Evolutionary conservation across 2,797 vertebrate genomes (phyloP), one percentile per base, ranked within the genome.

Genomic region (Ceryle rudis): DNA sequence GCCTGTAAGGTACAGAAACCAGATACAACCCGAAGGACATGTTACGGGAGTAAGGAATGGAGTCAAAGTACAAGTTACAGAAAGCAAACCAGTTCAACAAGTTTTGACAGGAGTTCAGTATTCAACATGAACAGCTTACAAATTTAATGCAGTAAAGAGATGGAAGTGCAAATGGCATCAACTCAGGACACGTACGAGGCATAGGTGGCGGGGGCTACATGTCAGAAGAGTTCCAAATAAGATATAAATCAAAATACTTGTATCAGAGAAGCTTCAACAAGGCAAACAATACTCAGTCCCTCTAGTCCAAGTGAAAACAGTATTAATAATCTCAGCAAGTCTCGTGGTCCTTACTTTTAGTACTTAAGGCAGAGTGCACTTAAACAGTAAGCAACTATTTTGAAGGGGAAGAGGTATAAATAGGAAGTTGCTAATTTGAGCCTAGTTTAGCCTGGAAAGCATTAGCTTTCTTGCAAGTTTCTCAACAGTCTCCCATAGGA

Each of bases 71-170:
- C 94, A 92, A 86, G 89, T 90, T 93, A 78, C 70, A 46, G 60
- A 80, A 64, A 96, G 90, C 67, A 93, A 98, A 98, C 96, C 90
- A 74, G 97, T 12, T 78, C 78, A 93, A 79, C 96, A n/a, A 85
- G 96, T 97, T 93, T 85, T 52, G 73, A 72, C n/a, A 58, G 41
- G 54, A 89, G 77, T 93, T 97, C 83, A 77, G 92, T 75, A 95
- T 87, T 74, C 69, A 23, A 18, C 6, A 4, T 10, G 80, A 79
- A 94, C 4, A 94, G 93, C 92, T 96, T 82, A 86, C 86, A 79
- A 19, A 84, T 72, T 58, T n/a, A 84, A 58, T 47, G 79, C 86
- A 92, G 82, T 96, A 82, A 87, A 81, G 66, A 37, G 60, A 81
- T 21, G 8, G 57, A 31, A 75, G 57, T 3, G 31, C 52, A 49